These are phyloP conservation scores for Epinotia nisella DNA, from an alignment of 2,888 invertebrate species.

Conservation along the genomic window DNA sequence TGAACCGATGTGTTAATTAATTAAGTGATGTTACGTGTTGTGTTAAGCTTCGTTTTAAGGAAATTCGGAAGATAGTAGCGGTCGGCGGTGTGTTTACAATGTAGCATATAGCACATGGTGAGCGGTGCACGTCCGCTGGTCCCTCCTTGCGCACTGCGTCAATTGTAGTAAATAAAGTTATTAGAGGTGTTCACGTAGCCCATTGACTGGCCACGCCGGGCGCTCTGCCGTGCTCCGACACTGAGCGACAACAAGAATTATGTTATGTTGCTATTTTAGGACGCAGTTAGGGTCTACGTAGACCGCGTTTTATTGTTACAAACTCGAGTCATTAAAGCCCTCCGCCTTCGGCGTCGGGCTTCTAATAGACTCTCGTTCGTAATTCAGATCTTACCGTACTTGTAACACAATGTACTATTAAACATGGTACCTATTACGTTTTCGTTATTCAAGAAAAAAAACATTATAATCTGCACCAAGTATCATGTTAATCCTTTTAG, in stretches of 20 bases:
- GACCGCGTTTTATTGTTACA: too few relatives aligned
- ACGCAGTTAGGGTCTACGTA: too few relatives aligned
- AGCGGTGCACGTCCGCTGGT: constrained; percentile 54
- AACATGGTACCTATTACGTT: too few relatives aligned
- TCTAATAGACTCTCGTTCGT: too few relatives aligned
- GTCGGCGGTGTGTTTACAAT: constrained; percentile 67
- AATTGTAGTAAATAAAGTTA: constrained; percentile 65
- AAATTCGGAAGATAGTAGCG: constrained; percentile 55
- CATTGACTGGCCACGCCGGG: constrained; percentile 37
- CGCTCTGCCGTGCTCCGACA: constrained; percentile 8
- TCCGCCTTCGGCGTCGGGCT: too few relatives aligned
- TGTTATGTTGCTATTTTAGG: constrained; percentile 30
- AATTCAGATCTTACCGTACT: too few relatives aligned
- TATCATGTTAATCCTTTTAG: too few relatives aligned
- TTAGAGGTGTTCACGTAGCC: constrained; percentile 42
- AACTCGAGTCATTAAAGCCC: too few relatives aligned
- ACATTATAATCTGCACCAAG: too few relatives aligned
- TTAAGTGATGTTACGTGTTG: constrained; percentile 46
- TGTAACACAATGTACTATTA: too few relatives aligned
- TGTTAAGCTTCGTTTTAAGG: constrained; percentile 49
- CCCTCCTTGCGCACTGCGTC: constrained; percentile 66
- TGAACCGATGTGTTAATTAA: constrained; percentile 56
- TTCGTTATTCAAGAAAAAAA: too few relatives aligned
- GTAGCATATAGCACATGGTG: constrained; percentile 61
- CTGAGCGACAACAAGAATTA: constrained; percentile 15